phyloP scores from a whole-genome alignment of 1,140 invertebrate genomes.

The Cherax destructor region DNA sequence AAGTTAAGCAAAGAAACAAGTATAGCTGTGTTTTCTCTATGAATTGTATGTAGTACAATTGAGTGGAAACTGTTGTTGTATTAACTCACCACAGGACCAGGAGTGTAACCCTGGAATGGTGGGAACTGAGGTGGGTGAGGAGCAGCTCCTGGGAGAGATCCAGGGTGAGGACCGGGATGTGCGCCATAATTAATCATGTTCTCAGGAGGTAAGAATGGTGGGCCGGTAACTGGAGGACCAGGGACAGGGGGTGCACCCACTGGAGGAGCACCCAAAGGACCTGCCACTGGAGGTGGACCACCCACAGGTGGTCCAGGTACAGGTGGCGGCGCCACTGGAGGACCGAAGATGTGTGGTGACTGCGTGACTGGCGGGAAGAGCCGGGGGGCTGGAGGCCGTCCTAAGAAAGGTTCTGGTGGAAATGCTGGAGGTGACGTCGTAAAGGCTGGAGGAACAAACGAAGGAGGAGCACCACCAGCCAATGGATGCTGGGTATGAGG shows the following conservation, averaged over 20 bases:
- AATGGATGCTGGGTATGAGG: conserved; percentile 60
- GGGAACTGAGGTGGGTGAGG: conserved; percentile 73
- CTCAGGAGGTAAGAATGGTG: conserved; percentile 70
- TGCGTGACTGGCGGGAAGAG: conserved; percentile 69
- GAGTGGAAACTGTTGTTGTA: neutral
- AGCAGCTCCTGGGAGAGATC: conserved; percentile 47
- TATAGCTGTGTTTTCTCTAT: neutral
- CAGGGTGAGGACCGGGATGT: conserved; percentile 30
- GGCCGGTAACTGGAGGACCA: conserved; percentile 33
- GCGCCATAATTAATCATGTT: conserved; percentile 73
- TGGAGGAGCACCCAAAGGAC: conserved; percentile 51
- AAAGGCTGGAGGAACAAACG: conserved; percentile 68
- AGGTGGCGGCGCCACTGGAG: conserved; percentile 33
- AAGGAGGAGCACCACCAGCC: conserved; percentile 60
- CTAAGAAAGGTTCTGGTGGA: conserved; percentile 59
- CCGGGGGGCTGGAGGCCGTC: conserved; percentile 58
- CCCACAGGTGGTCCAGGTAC: conserved; percentile 60
- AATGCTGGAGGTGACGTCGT: conserved; percentile 58
- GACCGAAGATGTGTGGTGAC: conserved; percentile 62
- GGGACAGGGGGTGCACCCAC: conserved; percentile 42
- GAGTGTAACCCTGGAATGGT: conserved; percentile 72
- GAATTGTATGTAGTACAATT: neutral
- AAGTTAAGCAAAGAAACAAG: too few species aligned
- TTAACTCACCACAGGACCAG: conserved; percentile 71
- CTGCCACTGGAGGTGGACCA: conserved; percentile 49